Percentiles rank a stretch among this genome's conserved stretches.
phyloP scores from a whole-genome alignment of 2,113 vertebrate genomes.

The Orycteropus afer region DNA sequence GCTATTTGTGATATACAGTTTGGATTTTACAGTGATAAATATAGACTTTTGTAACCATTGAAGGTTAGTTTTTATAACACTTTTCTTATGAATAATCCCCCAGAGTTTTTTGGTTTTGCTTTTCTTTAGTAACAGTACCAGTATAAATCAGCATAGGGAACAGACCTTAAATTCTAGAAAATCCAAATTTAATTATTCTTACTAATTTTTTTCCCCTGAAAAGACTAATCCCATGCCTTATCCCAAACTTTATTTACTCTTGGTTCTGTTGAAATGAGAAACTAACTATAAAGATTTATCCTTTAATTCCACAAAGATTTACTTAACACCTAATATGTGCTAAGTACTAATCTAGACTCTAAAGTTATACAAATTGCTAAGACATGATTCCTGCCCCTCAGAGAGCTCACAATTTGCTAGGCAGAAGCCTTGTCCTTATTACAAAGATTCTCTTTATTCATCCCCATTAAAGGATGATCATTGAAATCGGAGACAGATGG shows the following conservation, averaged over 20 bases:
- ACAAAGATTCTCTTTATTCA: background rate
- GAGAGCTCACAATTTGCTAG: background rate
- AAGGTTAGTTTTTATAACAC: background rate
- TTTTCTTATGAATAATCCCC: background rate
- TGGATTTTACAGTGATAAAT: conserved; percentile 27
- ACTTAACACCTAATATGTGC: background rate
- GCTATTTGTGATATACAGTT: background rate
- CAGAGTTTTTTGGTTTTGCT: background rate
- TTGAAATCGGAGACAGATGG: background rate
- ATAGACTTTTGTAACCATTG: background rate
- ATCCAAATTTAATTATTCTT: background rate
- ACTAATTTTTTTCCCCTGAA: background rate
- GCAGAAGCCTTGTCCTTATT: background rate
- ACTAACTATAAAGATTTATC: background rate
- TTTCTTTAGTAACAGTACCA: conserved; percentile 28
- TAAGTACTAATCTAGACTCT: background rate
- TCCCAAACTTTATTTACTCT: conserved; percentile 3
- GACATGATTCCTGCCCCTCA: background rate
- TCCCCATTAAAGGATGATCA: background rate
- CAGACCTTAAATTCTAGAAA: conserved; percentile 17
- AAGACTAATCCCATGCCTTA: background rate
- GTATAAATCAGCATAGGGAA: background rate
- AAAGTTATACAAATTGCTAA: background rate
- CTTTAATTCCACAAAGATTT: background rate
- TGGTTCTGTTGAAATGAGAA: conserved; percentile 1